Evolutionary conservation across 2,888 invertebrate species (phyloP), one percentile per base, ranked within the genome.

Genomic region (Drepana falcataria): DNA sequence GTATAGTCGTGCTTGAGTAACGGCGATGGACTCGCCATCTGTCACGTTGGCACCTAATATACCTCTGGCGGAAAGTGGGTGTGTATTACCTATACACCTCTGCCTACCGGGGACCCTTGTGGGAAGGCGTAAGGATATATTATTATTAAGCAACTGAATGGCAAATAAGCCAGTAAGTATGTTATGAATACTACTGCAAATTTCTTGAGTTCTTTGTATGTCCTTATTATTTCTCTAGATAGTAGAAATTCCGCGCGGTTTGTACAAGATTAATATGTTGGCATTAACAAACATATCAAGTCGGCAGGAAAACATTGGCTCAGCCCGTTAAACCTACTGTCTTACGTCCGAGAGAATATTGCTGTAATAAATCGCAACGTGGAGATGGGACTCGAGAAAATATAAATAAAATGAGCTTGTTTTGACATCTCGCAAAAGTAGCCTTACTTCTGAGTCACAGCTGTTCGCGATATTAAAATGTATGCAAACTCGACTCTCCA

Each of bases 391-490:
- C 65, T 62, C 67, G 63, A 67, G 74, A 75, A 78, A 77, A 77
- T 77, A 77, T 75, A 80, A 78, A 81, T 79, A 82, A 77, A 78
- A 79, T 74, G 72, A 73, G 72, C 71, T 79, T 77, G 73, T 81
- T 83, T 79, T 81, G 82, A 82, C 77, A 75, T 82, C 68, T 74
- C 71, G 66, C 70, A 68, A 69, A 73, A 72, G 68, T 68, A 68
- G 64, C 68, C 70, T 68, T 68, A 69, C 74, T 71, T 63, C 68
- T 61, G 59, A 68, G 73, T 60, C 73, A 63, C 83, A 85, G 82
- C 79, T 83, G 85, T 79, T 79, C 71, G 60, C 60, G 71, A 79
- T 84, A 85, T 85, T 83, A 83, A 87, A 87, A 87, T 87, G 77
- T 83, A 85, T 85, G 81, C 80, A 77, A 83, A 82, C 75, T 79